Base-by-base conservation (phyloP, 2,888 invertebrate genomes). In the Drosophila buzzatii region DNA sequence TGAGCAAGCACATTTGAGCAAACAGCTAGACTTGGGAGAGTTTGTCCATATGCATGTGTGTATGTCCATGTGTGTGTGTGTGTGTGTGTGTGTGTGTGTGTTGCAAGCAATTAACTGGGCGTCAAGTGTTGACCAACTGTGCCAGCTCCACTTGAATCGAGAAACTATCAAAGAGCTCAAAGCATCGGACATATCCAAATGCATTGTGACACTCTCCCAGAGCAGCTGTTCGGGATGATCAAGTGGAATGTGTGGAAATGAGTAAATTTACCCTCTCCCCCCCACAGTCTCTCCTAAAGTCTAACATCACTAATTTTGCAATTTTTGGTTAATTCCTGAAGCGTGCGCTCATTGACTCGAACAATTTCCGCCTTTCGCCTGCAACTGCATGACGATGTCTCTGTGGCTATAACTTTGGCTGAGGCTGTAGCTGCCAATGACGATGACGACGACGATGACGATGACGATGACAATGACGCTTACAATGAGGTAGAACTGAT, bases 311-410 rank as follows among this genome's bases (percentile, higher is more conserved):
- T 7, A 18, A 14, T 39, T 60, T 53, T 14, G 44, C 42, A 47
- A 27, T 35, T 53, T 73, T 64, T 37, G 61, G 56, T 63, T 60
- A 41, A 75, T 73, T 78, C 64, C 75, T 65, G 75, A 45, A 65
- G 59, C 67, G 60, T 69, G 79, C 56, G 70, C 76, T 70, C 62
- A 66, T 59, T 76, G 56, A 57, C 31, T 55, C 53, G 44, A 41
- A 41, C 61, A 45, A 61, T 81, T 85, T 90, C 85, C 85, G 85
- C 90, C 85, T 85, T 85, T 85, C 90, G 83, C 80, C 41, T 47
- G 31, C 56, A 44, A 31, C 72, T 62, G 77, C 52, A 63, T 73
- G 62, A 73, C 69, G 58, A 37, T 37, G 16, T 37, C 37, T 37
- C 14, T 8, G 9, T 9, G 33, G 33, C 33, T 33, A 27, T 27